These are phyloP conservation scores for Phyto melanocephala DNA, from an alignment of 2,888 invertebrate species.

Conservation along the genomic window DNA sequence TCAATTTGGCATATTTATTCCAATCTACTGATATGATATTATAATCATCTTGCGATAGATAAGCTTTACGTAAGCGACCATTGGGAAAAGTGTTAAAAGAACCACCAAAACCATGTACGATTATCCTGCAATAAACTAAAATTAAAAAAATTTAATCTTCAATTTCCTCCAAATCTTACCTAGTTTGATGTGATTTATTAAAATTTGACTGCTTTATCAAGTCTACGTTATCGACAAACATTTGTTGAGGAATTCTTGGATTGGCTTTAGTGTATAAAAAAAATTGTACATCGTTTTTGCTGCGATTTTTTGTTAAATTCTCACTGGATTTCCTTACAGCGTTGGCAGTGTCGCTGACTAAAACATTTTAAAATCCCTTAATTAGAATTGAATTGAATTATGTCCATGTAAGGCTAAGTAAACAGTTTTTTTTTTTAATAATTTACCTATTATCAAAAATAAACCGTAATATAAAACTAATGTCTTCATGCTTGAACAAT, in stretches of 20 bases:
- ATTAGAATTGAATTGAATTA: too few relatives aligned
- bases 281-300: conserved; percentile 50
- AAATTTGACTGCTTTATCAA: conserved; percentile 66
- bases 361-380: too few relatives aligned
- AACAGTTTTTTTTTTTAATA: neutral
- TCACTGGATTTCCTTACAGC: neutral
- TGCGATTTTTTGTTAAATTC: conserved; percentile 29
- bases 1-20: conserved; percentile 80
- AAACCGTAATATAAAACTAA: neutral
- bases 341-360: too few relatives aligned
- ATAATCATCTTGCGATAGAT: conserved; percentile 80
- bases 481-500: neutral
- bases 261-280: conserved; percentile 66
- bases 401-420: too few relatives aligned
- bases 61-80: conserved; percentile 74
- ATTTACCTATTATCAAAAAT: neutral
- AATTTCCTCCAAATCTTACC: conserved; percentile 53
- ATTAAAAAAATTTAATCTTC: neutral
- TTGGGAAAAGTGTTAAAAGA: conserved; percentile 76
- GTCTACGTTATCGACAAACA: conserved; percentile 58
- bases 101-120: conserved; percentile 81
- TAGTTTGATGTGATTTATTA: conserved; percentile 65
- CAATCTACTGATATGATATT: conserved; percentile 82
- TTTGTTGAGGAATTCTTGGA: conserved; percentile 53
- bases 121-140: conserved; percentile 63